A percentile compares a stretch with the other conserved stretches of the same genome.
These are phyloP conservation scores for Mobula hypostoma DNA, from an alignment of 2,113 vertebrate genomes.

Conservation along the genomic window DNA sequence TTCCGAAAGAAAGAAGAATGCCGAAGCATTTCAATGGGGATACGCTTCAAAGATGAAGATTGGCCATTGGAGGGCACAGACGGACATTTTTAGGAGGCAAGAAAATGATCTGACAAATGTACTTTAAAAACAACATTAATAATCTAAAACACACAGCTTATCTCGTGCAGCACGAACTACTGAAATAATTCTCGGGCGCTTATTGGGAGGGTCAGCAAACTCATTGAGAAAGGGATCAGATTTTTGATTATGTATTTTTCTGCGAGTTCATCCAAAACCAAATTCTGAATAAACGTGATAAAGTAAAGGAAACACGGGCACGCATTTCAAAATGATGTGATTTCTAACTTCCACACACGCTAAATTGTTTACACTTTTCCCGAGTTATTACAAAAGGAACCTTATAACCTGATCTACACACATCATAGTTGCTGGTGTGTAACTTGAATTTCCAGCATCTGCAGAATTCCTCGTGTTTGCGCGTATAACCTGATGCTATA, in stretches of 20 bases:
- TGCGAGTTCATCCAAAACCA: not conserved
- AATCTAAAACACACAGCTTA: conserved; percentile 9
- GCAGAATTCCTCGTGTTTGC: no score
- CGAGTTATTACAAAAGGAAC: not conserved
- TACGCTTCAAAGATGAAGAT: conserved; percentile 34
- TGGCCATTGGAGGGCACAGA: not conserved
- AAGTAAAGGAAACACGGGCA: not conserved
- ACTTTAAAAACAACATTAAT: conserved; percentile 31
- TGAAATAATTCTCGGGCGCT: not conserved
- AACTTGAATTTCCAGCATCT: no score
- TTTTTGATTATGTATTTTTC: not conserved
- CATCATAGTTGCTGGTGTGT: no score
- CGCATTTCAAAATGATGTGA: no score
- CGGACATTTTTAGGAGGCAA: not conserved
- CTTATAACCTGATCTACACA: no score
- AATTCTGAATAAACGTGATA: not conserved
- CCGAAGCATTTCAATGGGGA: conserved; percentile 59
- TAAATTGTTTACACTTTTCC: not conserved
- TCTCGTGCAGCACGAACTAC: not conserved
- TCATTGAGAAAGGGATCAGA: not conserved
- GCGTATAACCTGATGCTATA: not conserved
- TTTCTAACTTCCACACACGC: not conserved
- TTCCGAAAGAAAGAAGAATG: not conserved
- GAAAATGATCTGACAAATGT: conserved; percentile 21
- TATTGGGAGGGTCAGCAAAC: not conserved